phyloP scores from a whole-genome alignment of 2,797 vertebrate genomes.

The Lagocephalus sceleratus region DNA sequence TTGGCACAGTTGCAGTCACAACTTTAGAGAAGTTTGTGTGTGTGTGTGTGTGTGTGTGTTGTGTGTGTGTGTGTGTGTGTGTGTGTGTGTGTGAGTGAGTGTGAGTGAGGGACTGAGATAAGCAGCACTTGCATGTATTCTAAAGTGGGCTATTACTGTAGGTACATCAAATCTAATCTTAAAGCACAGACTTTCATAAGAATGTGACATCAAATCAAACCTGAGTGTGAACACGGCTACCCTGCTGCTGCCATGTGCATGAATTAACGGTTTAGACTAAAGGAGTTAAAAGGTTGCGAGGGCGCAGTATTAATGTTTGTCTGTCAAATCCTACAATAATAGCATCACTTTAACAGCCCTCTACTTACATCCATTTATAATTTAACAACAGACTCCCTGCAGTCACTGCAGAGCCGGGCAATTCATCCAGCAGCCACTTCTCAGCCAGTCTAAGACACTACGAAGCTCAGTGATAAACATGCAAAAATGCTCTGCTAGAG shows the following conservation, averaged over 20 bases:
- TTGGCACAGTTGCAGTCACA: conserved; percentile 57
- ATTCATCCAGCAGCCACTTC: conserved; percentile 1
- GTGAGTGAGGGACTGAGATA: neutral
- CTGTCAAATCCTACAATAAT: too few species aligned
- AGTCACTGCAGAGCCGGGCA: conserved; percentile 1
- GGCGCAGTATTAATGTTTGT: too few species aligned
- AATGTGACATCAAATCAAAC: too few species aligned
- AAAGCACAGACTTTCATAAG: conserved; percentile 8
- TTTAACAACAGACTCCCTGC: conserved; percentile 7
- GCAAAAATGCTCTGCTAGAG: too few species aligned
- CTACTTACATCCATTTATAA: conserved; percentile 9
- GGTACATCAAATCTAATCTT: conserved; percentile 22
- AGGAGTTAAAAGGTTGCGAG: too few species aligned
- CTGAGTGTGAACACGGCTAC: too few species aligned
- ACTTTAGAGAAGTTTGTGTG: conserved; percentile 8
- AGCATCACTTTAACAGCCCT: neutral
- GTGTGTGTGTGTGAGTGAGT: conserved; percentile 4
- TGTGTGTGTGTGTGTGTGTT: neutral
- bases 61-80: conserved; percentile 6
- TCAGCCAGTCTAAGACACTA: neutral
- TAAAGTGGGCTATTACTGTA: neutral
- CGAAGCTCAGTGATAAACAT: too few species aligned
- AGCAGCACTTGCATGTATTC: conserved; percentile 15
- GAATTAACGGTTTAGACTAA: too few species aligned
- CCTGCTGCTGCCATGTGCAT: too few species aligned